Conservation (phyloP, 2,888 invertebrate species). For the Autographa gamma region DNA sequence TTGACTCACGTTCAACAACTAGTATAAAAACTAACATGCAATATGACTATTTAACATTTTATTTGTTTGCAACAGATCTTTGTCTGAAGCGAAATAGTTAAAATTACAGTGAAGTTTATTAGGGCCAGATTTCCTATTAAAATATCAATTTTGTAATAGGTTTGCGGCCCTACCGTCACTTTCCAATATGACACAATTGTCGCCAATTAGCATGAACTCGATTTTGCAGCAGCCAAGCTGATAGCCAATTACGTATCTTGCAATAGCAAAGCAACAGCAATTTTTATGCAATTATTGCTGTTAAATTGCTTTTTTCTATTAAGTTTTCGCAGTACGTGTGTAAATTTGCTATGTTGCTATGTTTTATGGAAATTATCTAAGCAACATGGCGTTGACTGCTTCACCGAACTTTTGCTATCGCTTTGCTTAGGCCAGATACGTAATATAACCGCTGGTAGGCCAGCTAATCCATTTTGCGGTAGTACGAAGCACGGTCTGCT, state of each 20-base stretch:
- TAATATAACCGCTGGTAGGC: conserved; percentile 60
- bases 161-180: conserved; percentile 5
- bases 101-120: neutral
- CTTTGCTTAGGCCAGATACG: neutral
- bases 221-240: conserved; percentile 57
- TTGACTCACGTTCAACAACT: neutral
- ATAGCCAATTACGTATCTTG: conserved; percentile 44
- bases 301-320: too few relatives aligned
- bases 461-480: conserved; percentile 73
- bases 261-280: too few relatives aligned
- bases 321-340: too few relatives aligned
- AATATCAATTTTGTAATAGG: neutral
- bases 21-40: neutral
- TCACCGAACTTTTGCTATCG: too few relatives aligned
- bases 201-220: conserved; percentile 57
- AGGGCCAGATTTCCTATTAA: neutral
- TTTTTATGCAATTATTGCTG: too few relatives aligned
- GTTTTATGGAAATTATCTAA: too few relatives aligned
- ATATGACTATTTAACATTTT: neutral
- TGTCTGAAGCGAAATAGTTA: neutral
- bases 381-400: too few relatives aligned
- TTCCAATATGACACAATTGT: conserved; percentile 44
- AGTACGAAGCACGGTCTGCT: conserved; percentile 56
- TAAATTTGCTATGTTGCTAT: too few relatives aligned
- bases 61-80: too few relatives aligned